Evolutionary conservation across 1,140 invertebrate species (phyloP), one percentile per base, ranked within the genome.

Genomic region (Pseudomyrmex sp.): DNA sequence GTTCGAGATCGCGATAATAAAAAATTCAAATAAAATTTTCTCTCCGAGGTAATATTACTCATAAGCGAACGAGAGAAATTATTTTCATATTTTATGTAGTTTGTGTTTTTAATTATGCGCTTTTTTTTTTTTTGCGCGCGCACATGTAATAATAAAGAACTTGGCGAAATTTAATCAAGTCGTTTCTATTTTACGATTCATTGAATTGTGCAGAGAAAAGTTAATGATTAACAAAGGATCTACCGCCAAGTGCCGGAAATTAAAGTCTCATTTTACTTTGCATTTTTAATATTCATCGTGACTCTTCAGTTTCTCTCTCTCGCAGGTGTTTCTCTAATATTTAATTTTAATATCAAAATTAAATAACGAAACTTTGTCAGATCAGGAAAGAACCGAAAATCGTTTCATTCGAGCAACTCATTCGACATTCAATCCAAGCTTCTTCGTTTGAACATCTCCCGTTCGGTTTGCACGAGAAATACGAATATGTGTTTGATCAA

Each of bases 401-500:
- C 26, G 48, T 75, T 75, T 63, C 7, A 75, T 75, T 9, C 10
- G 18, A 75, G 20, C n/a, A 35, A 8, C 8, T 63, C 15, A 12
- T 48, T 63, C 73, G 18, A 50, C 12, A 63, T 75, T 50, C 48
- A 75, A 75, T 63, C 44, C 46, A 50, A 56, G 15, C 1, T 5
- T 35, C 35, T 35, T 63, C 1, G 15, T 50, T 72, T 48, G 15
- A 75, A 10, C 58, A 48, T 74, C 2, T 4, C 12, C 2, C 8
- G 1, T 9, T 62, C 48, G 15, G 7, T 63, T 75, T 75, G 23
- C 10, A 46, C n/a, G 18, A 75, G 23, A 50, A 48, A 75, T 69
- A 56, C 18, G 69, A 46, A n/a, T 72, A 46, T 50, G 59, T 65
- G 46, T 83, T 35, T 85, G 54, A 20, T 12, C 44, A 1, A 58